A percentile compares a stretch with the other conserved stretches of the same genome.
Conservation (phyloP, 2,113 vertebrate species). For the Malurus melanocephalus region DNA sequence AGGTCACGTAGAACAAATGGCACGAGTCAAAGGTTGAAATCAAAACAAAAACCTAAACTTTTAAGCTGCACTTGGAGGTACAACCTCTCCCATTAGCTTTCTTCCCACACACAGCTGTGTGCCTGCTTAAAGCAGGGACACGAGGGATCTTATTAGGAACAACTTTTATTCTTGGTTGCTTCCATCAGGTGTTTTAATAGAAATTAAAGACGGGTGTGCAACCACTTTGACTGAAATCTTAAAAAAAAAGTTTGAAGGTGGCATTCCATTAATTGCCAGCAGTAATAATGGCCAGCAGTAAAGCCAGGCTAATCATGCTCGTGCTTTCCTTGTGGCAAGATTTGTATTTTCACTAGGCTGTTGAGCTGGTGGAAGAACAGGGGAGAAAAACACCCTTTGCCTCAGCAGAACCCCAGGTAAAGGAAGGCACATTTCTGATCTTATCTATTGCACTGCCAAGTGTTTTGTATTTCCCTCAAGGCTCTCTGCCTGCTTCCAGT, state of each 20-base stretch:
- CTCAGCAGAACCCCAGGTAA: not conserved
- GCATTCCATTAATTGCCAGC: not conserved
- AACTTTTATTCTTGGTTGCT: not conserved
- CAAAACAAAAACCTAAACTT: slow-evolving; percentile 36
- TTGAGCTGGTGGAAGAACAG: not conserved
- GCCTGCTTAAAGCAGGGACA: not conserved
- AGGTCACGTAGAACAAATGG: slow-evolving; percentile 31
- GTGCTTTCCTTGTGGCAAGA: not conserved
- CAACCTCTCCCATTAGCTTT: slow-evolving; percentile 4
- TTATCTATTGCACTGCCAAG: not conserved
- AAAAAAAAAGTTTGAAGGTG: not conserved
- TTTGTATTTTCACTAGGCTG: not conserved
- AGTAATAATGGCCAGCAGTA: not conserved
- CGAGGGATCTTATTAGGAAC: not conserved
- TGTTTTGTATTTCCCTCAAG: slow-evolving; percentile 16
- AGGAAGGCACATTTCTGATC: slow-evolving; percentile 10
- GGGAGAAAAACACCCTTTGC: not conserved
- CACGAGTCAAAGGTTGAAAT: slow-evolving; percentile 21
- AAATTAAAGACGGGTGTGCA: not conserved
- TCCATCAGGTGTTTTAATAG: not conserved
- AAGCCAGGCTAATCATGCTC: not conserved
- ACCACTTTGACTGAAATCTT: not conserved
- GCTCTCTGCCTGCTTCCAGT: not conserved
- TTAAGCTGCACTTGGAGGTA: not conserved
- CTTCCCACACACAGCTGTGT: not conserved